Base-by-base conservation (phyloP, 2,113 vertebrate species). In the Empidonax traillii region DNA sequence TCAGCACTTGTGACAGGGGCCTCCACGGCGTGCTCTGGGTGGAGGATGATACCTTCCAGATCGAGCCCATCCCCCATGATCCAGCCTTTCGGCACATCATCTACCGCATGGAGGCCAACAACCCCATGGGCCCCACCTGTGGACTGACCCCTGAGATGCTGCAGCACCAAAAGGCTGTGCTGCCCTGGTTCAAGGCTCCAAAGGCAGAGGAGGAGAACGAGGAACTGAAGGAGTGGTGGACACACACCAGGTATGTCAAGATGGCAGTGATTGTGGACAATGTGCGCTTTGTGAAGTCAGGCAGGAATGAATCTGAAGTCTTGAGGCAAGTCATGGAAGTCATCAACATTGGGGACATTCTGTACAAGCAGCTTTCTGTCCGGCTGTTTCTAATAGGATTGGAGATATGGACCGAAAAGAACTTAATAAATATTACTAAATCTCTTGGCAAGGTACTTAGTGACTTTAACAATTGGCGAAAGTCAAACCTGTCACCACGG, bases 331-430 rank as follows among this genome's bases (percentile, higher is more conserved):
- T 96, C 11, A 30, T 98, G 31, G 46, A 96, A 71, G 0, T 97
- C 6, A 85, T 96, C 81, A 97, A 69, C 46, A 66, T 84, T 11
- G 2, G 71, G 3, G 83, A 98, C 18, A 53, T 37, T 12, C 15
- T 96, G 44, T 84, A 68, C 2, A 12, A 63, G 9, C 89, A 95
- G 39, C 76, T 98, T 59, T 84, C 85, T 19, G 1, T 97, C 37
- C 33, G 21, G 2, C 24, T 98, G 4, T 90, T 73, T 59, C 81
- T 97, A 43, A n/a, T 72, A 11, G 20, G 90, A 10, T 25, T 98
- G 22, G 98, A 98, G 82, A 85, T 98, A 44, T 98, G 98, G 97
- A 97, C 92, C 24, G 23, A 97, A 55, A 33, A 1, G 27, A 97
- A 97, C 16, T n/a, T 43, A 0, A 46, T 97, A 71, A 25, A 12